Percentiles rank a stretch among this genome's conserved stretches.
Evolutionary conservation across 2,888 invertebrate genomes (phyloP).

Genomic region (Ditylenchus weischeri): DNA sequence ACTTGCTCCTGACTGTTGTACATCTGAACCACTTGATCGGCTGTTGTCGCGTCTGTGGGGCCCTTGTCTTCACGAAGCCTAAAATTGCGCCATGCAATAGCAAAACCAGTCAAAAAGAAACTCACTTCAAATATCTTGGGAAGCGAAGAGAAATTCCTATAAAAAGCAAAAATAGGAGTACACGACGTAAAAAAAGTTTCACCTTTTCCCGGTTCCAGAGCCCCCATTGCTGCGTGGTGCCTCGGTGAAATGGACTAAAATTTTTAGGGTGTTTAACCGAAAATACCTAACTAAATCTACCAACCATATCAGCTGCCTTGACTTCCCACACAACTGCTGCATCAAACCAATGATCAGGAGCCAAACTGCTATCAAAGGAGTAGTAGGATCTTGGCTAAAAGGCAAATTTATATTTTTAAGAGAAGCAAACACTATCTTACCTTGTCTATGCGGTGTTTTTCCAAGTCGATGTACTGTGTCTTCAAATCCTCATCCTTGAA

Average conservation of each 20-base stretch:
- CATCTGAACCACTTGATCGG: constrained; percentile 70
- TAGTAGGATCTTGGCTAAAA: constrained; percentile 67
- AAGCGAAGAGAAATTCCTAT: constrained; percentile 89
- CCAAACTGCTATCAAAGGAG: constrained; percentile 71
- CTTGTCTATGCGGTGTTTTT: constrained; percentile 71
- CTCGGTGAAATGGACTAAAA: constrained; percentile 79
- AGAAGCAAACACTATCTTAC: constrained; percentile 12
- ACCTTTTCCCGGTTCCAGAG: constrained; percentile 64
- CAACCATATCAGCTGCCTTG: constrained; percentile 83
- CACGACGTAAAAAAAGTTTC: background rate
- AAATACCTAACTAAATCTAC: no score
- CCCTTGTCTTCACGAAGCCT: constrained; percentile 76
- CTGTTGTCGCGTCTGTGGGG: constrained; percentile 84
- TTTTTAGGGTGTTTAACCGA: no score
- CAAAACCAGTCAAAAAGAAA: constrained; percentile 4
- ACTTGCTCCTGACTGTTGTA: constrained; percentile 89
- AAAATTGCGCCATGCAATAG: background rate
- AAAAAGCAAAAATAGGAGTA: constrained; percentile 64
- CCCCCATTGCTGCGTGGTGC: constrained; percentile 78
- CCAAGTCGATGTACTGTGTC: constrained; percentile 73
- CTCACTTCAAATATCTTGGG: constrained; percentile 67
- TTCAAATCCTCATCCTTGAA: constrained; percentile 86
- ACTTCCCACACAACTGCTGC: constrained; percentile 87
- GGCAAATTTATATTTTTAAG: background rate
- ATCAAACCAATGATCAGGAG: constrained; percentile 84